Base-by-base conservation (phyloP, 1,140 invertebrate genomes). In the Zophobas morio region DNA sequence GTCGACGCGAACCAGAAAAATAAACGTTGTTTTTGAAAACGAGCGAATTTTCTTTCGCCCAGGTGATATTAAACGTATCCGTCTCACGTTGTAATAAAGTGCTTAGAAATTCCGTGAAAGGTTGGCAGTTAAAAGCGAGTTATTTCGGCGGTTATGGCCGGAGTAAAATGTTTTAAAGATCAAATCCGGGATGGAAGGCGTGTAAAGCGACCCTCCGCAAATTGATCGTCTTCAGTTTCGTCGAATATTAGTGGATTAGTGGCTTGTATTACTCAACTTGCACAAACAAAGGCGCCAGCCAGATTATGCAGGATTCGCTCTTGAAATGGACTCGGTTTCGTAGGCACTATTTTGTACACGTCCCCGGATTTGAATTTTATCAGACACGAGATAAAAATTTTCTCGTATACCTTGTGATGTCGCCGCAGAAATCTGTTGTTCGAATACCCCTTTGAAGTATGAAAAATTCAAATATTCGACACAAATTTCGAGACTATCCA, bases 161-260 rank as follows among this genome's bases (percentile, higher is more conserved):
- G 6, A 32, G 37, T 39, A 66, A 66, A 66, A 42, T 66, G 60
- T 66, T 34, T 33, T 42, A 46, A 46, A 40, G 60, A 66, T 66
- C 37, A 66, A 63, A 63, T 40, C 57, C 42, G 57, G 57, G 49
- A 37, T 40, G 39, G 39, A 63, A 37, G 36, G 37, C 1, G 54
- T 57, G 54, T 57, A 57, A 57, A 53, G 49, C 49, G 49, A 63
- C 2, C 57, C 6, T 36, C 57, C 5, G 3, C 57, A 40, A 66
- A 66, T 42, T 66, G 60, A 66, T 66, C 40, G 60, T 42, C 60
- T 66, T 42, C 42, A 46, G 8, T 66, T 47, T 33, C 54, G 54
- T 57, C 60, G 36, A 66, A 66, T 66, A 66, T 66, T 66, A 66
- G 60, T 66, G 34, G 54, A 57, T 57, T 57, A 51, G 49, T 51